Evolutionary conservation across 2,888 invertebrate genomes (phyloP), one percentile per base, ranked within the genome.

Genomic region (Nineta flava): DNA sequence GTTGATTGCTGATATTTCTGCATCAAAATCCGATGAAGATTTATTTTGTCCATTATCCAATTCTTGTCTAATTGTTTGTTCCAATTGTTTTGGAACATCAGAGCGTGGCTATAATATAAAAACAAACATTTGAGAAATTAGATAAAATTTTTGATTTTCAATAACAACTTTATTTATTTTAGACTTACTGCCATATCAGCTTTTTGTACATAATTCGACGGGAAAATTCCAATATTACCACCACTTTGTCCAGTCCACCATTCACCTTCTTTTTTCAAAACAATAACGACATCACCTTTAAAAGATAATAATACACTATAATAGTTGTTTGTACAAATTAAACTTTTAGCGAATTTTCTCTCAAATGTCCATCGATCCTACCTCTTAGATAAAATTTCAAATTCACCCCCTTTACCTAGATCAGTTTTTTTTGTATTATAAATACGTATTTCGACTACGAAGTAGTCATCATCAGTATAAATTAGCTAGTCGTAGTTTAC

Each of bases 191-290:
- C 47, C 31, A 54, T 70, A 56, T 77, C 77, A 1, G 78, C 79
- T 46, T 77, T 79, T 60, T 86, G 84, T 49, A 91, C 97, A 69
- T 97, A 99, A 73, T 95, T 97, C 2, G 92, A 93, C 0, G 99
- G 99, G 70, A 99, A 99, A 57, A 97, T 93, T 50, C 99, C 99
- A 9, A 74, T 70, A 67, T 66, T 66, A 58, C 80, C 74, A 40
- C 84, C 88, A 56, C 92, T 77, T 55, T 81, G 78, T 26, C 97
- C 97, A 4, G 95, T 95, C 97, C 97, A 99, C 97, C 97, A 99
- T 63, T 97, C 96, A 0, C 94, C 96, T 53, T 96, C 94, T 54
- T 87, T 81, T 54, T 91, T 83, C 38, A 80, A 76, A 1, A 99
- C 94, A 57, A 80, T 75, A 51, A 99, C 85, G 57, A 85, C 72